phyloP scores from a whole-genome alignment of 2,113 vertebrate species.

The Hemiscyllium ocellatum region DNA sequence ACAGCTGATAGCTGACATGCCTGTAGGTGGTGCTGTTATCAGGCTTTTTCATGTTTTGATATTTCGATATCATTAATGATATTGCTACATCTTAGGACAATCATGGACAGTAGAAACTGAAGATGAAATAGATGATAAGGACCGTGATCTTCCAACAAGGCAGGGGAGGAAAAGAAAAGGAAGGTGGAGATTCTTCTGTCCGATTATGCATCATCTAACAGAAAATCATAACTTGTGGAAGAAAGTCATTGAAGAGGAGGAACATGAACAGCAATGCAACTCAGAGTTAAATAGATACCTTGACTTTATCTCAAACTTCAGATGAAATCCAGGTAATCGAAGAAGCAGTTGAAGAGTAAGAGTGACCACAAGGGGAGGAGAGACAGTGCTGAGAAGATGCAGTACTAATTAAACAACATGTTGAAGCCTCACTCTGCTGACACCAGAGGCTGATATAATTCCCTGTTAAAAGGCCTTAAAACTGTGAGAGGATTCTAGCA shows the following conservation, averaged over 20 bases:
- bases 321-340: conserved; percentile 96
- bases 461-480: conserved; percentile 74
- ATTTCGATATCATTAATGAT: neutral
- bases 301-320: conserved; percentile 64
- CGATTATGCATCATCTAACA: conserved; percentile 88
- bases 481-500: conserved; percentile 82
- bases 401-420: conserved; percentile 40
- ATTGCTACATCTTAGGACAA: neutral
- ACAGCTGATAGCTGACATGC: neutral
- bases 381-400: conserved; percentile 43
- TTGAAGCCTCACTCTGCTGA: conserved; percentile 66
- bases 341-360: conserved; percentile 86
- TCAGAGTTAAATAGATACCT: conserved; percentile 61
- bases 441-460: conserved; percentile 54
- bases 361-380: conserved; percentile 61
- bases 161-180: conserved; percentile 72
- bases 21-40: conserved; percentile 16
- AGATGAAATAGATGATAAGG: conserved; percentile 78
- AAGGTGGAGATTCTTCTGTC: conserved; percentile 74
- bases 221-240: conserved; percentile 98
- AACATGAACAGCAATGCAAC: conserved; percentile 62
- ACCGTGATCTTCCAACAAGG: conserved; percentile 58
- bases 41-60: neutral
- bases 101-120: conserved; percentile 60
- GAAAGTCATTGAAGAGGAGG: conserved; percentile 82